These are phyloP conservation scores for Ditylenchus dipsaci DNA, from an alignment of 1,140 invertebrate genomes.

Conservation along the genomic window DNA sequence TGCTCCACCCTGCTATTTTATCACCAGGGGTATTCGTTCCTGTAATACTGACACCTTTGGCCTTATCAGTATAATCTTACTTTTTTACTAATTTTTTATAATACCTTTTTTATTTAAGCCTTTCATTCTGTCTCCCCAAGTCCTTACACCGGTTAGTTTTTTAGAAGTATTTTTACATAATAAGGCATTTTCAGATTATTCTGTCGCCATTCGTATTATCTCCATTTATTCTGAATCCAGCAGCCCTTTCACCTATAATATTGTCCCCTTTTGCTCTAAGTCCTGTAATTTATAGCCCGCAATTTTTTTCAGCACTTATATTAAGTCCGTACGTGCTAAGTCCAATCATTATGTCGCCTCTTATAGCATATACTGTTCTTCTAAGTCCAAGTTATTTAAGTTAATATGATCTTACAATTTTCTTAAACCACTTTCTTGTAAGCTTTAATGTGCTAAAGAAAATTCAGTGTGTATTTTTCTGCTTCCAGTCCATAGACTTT, in stretches of 20 bases:
- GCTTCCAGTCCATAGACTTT: too few species aligned
- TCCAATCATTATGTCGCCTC: background rate
- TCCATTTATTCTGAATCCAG: background rate
- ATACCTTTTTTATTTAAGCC: background rate
- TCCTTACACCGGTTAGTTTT: background rate
- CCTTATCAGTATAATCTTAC: slow-evolving; percentile 6
- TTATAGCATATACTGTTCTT: background rate
- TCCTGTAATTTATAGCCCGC: background rate
- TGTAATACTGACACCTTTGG: slow-evolving; percentile 42
- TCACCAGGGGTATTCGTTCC: slow-evolving; percentile 43
- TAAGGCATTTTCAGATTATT: background rate
- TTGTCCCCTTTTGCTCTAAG: background rate
- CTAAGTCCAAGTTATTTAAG: background rate
- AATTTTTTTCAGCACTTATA: background rate
- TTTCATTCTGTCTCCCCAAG: background rate
- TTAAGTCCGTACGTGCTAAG: background rate
- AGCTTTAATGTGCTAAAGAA: too few species aligned
- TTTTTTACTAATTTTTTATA: too few species aligned
- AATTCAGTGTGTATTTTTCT: too few species aligned
- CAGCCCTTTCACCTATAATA: background rate
- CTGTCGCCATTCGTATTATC: background rate
- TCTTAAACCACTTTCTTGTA: too few species aligned
- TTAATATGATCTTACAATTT: too few species aligned
- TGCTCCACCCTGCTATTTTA: slow-evolving; percentile 42
- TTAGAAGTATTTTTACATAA: background rate